Evolutionary conservation across 2,888 invertebrate species (phyloP), one percentile per base, ranked within the genome.

Genomic region (Tetramorium bicarinatum): DNA sequence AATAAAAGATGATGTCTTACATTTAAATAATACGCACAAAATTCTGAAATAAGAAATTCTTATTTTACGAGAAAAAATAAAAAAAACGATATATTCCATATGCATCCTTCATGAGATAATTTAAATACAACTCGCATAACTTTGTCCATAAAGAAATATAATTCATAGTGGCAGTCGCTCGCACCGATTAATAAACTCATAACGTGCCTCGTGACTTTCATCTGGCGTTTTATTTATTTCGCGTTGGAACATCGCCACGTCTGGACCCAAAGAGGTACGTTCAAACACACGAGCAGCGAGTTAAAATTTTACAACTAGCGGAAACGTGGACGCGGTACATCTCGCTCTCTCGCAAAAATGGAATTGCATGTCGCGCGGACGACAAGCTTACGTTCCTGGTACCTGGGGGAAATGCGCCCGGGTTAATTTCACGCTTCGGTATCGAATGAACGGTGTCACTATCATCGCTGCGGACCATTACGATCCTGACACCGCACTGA

Each of bases 371-470:
- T 86, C 90, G 88, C 82, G 84, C 88, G 83, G 71, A 75, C 83
- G 86, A 87, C 85, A 86, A 90, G 86, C 91, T 89, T 90, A 89
- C 90, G 87, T 90, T 80, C 84, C 86, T 72, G 87, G 88, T 88
- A 89, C 92, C 92, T 91, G 84, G 84, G 89, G 92, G 92, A 92
- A 92, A 92, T 91, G 92, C 89, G 91, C 88, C 90, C 87, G 86
- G 90, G 89, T 92, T 92, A 92, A 92, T 92, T 92, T 92, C 91
- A 92, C 92, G 92, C 90, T 92, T 91, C 90, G 88, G 85, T 88
- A 91, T 92, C 90, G 89, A 66, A 69, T 72, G 67, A 77, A 66
- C 62, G 79, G 59, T 59, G 38, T 54, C 82, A 74, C 85, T 83
- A 64, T 80, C 61, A 83, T 79, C 61, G 84, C 84, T 75, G 76